phyloP scores from a whole-genome alignment of 2,113 vertebrate species.

The Nothocercus julius region DNA sequence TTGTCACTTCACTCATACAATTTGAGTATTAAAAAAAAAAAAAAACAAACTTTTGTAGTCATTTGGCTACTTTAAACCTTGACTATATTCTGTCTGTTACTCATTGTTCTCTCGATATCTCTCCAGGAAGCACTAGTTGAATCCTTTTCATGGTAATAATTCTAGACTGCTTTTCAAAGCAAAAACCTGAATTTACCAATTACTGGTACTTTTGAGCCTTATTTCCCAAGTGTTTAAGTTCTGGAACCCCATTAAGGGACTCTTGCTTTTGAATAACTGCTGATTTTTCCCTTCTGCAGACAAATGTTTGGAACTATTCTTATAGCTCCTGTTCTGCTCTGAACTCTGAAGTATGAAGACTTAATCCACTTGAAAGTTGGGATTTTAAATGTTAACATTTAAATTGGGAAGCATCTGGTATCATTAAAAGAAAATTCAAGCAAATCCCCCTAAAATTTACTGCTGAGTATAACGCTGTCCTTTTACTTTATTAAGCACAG shows the following conservation, averaged over 20 bases:
- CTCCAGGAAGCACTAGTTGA: neutral
- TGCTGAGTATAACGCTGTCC: neutral
- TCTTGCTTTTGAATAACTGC: neutral
- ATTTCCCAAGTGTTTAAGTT: neutral
- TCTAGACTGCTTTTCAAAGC: neutral
- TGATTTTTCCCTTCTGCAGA: neutral
- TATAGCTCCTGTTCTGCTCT: neutral
- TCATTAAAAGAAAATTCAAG: neutral
- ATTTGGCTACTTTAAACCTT: neutral
- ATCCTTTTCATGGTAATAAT: neutral
- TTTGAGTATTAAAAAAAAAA: no score
- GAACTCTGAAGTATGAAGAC: neutral
- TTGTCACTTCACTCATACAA: no score
- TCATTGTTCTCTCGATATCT: neutral
- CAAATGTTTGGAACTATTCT: neutral
- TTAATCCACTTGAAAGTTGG: neutral
- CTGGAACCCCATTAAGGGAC: neutral
- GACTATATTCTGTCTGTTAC: neutral
- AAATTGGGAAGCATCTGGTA: neutral
- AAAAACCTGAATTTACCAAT: neutral
- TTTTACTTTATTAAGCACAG: neutral
- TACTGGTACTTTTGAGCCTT: neutral
- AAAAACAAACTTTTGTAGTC: neutral
- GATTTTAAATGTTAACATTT: neutral
- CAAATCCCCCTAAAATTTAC: neutral